Base-by-base conservation (phyloP, 2,797 vertebrate species). In the Anolis apletophallus region DNA sequence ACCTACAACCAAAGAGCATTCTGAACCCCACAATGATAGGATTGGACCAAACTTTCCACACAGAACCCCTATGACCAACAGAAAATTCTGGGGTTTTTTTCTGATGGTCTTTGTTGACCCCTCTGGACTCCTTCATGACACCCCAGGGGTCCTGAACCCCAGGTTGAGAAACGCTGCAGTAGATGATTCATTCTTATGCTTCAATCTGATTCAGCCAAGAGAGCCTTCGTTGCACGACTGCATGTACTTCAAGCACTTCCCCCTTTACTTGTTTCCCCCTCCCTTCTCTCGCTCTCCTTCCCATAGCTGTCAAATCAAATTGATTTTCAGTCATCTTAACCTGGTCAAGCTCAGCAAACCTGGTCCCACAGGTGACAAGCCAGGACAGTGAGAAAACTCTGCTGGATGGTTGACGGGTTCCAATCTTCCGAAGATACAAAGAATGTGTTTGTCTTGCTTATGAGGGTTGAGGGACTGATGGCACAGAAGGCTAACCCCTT, bases 271-370 rank as follows among this genome's bases (percentile, higher is more conserved):
- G 36, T 52, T 54, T 72, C 84, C 85, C 69, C 1, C 81, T 81
- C n/a, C 14, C 32, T n/a, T 40, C 9, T 12, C 34, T 72, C n/a
- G 84, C 83, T 84, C 87, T 81, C 36, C 32, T 16, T 73, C 85
- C 61, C 1, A 5, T 77, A 88, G 86, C 93, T 95, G 93, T 95
- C 95, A 96, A 94, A 92, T 89, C 86, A 83, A 90, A 95, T 95
- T 91, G 96, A 96, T 96, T 96, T 96, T 89, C 92, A 93, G 93
- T 96, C 94, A 90, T 88, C 93, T 94, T 89, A 95, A 95, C 93
- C 91, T 91, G 89, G 88, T 80, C 73, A 90, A 87, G 90, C 93
- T 92, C 91, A 94, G 93, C 89, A 92, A 93, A 92, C 90, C 87
- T 21, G 16, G 80, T 95, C 91, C 87, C 91, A 85, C 87, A 92